Conservation (phyloP, 1,140 invertebrate genomes). For the Lethrus apterus region DNA sequence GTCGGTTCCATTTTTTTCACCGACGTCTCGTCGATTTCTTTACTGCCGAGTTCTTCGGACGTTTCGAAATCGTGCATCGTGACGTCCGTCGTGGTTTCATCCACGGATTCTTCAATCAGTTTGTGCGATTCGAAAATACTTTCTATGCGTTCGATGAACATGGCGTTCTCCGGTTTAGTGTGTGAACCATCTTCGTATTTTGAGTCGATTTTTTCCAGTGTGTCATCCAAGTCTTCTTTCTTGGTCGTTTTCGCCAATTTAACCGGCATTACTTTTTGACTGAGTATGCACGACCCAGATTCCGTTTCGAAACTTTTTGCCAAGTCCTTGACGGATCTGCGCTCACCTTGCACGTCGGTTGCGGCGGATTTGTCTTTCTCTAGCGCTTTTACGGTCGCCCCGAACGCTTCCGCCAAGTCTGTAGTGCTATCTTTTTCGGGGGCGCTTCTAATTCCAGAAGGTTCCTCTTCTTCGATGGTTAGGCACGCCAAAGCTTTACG, state of each 20-base stretch:
- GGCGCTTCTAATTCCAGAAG: constrained; percentile 16
- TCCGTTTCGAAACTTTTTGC: constrained; percentile 24
- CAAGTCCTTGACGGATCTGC: constrained; percentile 23
- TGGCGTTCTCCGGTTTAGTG: background rate
- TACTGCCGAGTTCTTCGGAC: constrained; percentile 11
- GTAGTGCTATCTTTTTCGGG: constrained; percentile 12
- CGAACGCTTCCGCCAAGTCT: constrained; percentile 29
- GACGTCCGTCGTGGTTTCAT: constrained; percentile 10
- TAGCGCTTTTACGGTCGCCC: constrained; percentile 12
- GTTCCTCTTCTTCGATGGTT: constrained; percentile 22
- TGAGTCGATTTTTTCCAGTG: constrained; percentile 5
- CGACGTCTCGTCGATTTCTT: constrained; percentile 12
- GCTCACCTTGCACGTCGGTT: constrained; percentile 10
- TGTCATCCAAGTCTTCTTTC: constrained; percentile 2
- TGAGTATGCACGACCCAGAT: constrained; percentile 13
- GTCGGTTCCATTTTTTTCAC: background rate
- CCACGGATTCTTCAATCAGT: constrained; percentile 13
- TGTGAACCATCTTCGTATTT: background rate
- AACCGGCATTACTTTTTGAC: constrained; percentile 10
- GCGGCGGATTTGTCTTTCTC: background rate
- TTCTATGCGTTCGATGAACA: background rate
- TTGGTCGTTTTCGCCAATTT: background rate
- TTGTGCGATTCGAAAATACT: constrained; percentile 1
- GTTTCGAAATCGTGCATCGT: constrained; percentile 14
- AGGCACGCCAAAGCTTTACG: constrained; percentile 29